Base-by-base conservation (phyloP, 2,113 vertebrate species). In the Elgaria multicarinata region DNA sequence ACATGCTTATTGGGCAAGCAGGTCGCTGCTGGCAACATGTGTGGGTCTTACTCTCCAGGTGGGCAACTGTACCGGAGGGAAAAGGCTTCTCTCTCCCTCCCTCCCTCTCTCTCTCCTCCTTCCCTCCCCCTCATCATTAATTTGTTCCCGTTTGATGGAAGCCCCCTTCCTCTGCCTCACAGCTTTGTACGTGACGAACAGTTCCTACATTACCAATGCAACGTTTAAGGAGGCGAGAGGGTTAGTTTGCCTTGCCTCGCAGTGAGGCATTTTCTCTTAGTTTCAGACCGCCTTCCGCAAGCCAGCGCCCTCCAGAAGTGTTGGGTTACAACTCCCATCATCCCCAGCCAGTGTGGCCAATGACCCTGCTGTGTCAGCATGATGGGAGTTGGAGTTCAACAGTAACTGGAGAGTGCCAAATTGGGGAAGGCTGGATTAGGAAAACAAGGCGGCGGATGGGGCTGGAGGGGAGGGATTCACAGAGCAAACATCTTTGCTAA, bases 11-110 rank as follows among this genome's bases (percentile, higher is more conserved):
- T 7, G 91, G 93, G 89, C 93, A 42, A 1, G 88, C 0, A 3
- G 86, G 91, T 93, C 93, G 93, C 88, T 91, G 90, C 76, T 20
- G 0, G 89, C 91, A 94, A 93, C 10, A 90, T 94, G 93, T 93
- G 92, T 2, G 0, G 92, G 64, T 90, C 91, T 83, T 31, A 20
- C 0, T 7, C 81, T 84, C 90, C 62, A 55, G 88, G 72, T 84
- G 20, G 88, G 88, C 62, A 26, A 53, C 58, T 24, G 4, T 77
- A 44, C 42, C 74, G 8, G 74, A 77, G 50, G 85, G 85, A 42
- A 44, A 44, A 78, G 31, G 74, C 74, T 39, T 83, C 20, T 46
- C 72, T 67, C n/a, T 75, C 62, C n/a, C n/a, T n/a, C n/a, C n/a
- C n/a, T n/a, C n/a, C n/a, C n/a, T n/a, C n/a, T n/a, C n/a, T n/a